Conservation (phyloP, 2,888 invertebrate species). For the Limnephilus rhombicus region DNA sequence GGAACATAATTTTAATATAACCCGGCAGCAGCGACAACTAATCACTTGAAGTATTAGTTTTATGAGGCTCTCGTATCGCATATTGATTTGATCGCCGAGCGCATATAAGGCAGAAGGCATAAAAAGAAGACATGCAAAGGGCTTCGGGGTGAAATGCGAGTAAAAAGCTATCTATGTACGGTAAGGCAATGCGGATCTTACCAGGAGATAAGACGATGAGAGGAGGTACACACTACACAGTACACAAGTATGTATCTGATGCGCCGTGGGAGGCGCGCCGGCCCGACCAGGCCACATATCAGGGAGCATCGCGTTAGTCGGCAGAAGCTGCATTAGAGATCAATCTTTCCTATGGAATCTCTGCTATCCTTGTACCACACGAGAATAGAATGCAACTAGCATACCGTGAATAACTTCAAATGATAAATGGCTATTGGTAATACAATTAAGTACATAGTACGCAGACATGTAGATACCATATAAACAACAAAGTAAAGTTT, state of each 20-base stretch:
- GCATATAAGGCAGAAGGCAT: conserved; percentile 43
- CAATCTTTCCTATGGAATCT: conserved; percentile 60
- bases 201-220: conserved; percentile 57
- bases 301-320: conserved; percentile 61
- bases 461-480: background rate
- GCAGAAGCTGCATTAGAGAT: conserved; percentile 63
- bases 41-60: conserved; percentile 11
- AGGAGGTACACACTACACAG: conserved; percentile 40
- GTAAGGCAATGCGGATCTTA: conserved; percentile 55
- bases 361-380: conserved; percentile 53
- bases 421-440: conserved; percentile 6
- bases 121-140: conserved; percentile 31
- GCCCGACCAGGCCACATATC: conserved; percentile 48
- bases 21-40: background rate
- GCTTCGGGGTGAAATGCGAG: conserved; percentile 45
- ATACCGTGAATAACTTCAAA: conserved; percentile 24
- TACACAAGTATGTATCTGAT: conserved; percentile 56
- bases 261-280: conserved; percentile 63
- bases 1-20: background rate
- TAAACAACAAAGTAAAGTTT: background rate
- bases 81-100: conserved; percentile 45
- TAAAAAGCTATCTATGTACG: conserved; percentile 54
- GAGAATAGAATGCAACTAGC: conserved; percentile 47
- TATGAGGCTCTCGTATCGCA: conserved; percentile 19
- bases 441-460: background rate